phyloP scores from a whole-genome alignment of 2,888 invertebrate genomes.

The Agriopis leucophaearia region DNA sequence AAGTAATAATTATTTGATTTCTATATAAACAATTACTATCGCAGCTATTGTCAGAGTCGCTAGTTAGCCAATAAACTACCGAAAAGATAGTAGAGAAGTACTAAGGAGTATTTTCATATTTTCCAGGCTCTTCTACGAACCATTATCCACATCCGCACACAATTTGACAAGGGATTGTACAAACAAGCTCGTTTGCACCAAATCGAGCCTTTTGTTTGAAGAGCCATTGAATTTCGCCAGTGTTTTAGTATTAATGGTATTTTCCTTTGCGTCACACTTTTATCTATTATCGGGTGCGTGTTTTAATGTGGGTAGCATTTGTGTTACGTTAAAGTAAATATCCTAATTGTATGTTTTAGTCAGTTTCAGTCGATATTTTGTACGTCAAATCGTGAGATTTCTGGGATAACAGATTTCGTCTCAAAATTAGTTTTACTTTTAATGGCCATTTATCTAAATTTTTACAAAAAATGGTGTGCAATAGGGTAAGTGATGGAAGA shows the following conservation, averaged over 20 bases:
- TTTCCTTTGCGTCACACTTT: slow-evolving; percentile 41
- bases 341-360: background rate
- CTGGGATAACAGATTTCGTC: background rate
- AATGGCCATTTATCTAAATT: too few relatives aligned
- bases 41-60: background rate
- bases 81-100: slow-evolving; percentile 6
- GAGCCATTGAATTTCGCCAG: slow-evolving; percentile 41
- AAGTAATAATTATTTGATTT: too few relatives aligned
- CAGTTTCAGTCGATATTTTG: background rate
- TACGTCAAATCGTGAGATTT: background rate
- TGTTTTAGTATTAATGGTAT: slow-evolving; percentile 40
- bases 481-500: too few relatives aligned
- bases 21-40: too few relatives aligned
- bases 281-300: slow-evolving; percentile 28
- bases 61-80: background rate
- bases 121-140: slow-evolving; percentile 25
- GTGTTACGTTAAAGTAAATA: background rate
- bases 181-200: slow-evolving; percentile 46
- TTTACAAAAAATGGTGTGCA: too few relatives aligned
- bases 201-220: slow-evolving; percentile 44
- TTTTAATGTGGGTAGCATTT: slow-evolving; percentile 12
- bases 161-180: slow-evolving; percentile 37
- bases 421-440: background rate
- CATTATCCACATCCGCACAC: slow-evolving; percentile 39
- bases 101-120: slow-evolving; percentile 24